Base-by-base conservation (phyloP, 2,888 invertebrate genomes). In the Drosophila tanythrix region DNA sequence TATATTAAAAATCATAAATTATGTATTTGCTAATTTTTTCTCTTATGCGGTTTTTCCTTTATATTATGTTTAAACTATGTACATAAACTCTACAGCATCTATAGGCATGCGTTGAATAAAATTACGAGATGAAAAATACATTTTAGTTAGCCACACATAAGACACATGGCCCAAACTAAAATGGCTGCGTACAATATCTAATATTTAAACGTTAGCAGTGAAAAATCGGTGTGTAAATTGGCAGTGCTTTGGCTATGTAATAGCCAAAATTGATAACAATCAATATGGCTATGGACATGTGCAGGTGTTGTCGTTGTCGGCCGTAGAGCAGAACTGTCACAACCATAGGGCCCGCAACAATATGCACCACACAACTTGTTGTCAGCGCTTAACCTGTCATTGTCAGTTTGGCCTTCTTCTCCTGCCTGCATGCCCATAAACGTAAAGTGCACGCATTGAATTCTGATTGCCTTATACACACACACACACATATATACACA, bases 191-290 rank as follows among this genome's bases (percentile, higher is more conserved):
- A 29, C 50, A 61, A 48, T 35, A 33, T 71, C 40, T 57, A 63
- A 58, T 38, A 13, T 27, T 62, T 73, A 72, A 88, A 73, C 66
- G 73, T 55, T 55, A 71, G 69, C 66, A 66, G 69, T 79, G 85
- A 81, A 89, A 86, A 90, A 89, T 87, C 69, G 90, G 73, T 70
- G 72, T 65, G 82, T 83, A 85, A 86, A 86, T 90, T 76, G 85
- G 82, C 76, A 65, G 72, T 79, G 85, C 85, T 86, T 79, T 78
- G 74, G 79, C 79, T 29, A 59, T 83, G 89, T 89, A 87, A 86
- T 90, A 90, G 87, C 85, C 71, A 88, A 90, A 89, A 86, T 90
- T 86, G 90, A 86, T 86, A 88, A 90, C 85, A 88, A 86, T 86
- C 85, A 86, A 86, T 86, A 85, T 87, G 88, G 76, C 90, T 89